Conservation (phyloP, 2,797 vertebrate genomes). For the Corythornis leucogaster region DNA sequence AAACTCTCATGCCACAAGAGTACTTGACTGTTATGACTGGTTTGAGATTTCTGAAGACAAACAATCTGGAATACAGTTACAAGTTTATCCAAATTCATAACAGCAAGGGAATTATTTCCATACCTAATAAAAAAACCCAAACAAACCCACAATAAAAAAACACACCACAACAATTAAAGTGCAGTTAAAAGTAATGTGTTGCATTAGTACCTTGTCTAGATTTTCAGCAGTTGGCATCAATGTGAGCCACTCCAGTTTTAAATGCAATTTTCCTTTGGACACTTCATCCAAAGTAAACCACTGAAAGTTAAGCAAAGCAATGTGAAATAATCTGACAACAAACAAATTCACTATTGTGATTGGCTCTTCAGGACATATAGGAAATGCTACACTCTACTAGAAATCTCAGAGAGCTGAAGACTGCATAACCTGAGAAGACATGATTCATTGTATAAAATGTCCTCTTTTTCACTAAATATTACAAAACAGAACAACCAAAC, state of each 20-base stretch:
- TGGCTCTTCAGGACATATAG: neutral
- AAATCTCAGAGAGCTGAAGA: neutral
- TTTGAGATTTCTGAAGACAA: neutral
- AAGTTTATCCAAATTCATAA: neutral
- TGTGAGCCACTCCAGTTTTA: conserved; percentile 92
- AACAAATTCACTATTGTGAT: neutral
- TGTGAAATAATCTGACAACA: neutral
- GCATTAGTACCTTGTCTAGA: conserved; percentile 86
- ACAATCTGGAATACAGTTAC: neutral
- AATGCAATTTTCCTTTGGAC: conserved; percentile 88
- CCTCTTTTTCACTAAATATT: neutral
- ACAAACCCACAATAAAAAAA: neutral
- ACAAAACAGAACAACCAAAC: neutral
- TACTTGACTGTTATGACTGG: neutral
- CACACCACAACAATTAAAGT: neutral
- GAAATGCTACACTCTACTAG: neutral
- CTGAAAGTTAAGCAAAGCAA: conserved; percentile 74
- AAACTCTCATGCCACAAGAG: neutral
- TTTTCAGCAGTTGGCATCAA: conserved; percentile 83
- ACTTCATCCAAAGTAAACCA: conserved; percentile 92
- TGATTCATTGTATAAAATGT: neutral
- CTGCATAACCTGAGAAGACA: neutral
- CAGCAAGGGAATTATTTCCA: neutral
- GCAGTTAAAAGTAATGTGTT: neutral
- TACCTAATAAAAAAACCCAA: neutral